Conservation (phyloP, 1,140 invertebrate genomes). For the Drosophila novamexicana region DNA sequence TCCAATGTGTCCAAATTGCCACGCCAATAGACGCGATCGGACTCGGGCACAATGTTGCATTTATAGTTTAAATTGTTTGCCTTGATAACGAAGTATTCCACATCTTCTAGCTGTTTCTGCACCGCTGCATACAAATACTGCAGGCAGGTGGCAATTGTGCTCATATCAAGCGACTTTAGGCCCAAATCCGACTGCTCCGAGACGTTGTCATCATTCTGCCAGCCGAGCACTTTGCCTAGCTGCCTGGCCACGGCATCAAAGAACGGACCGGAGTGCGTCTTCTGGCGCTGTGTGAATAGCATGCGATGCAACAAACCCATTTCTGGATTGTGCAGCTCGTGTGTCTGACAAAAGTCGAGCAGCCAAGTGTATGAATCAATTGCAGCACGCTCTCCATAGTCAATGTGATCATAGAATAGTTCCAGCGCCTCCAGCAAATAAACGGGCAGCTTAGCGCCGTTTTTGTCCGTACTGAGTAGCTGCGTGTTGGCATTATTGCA, state of each 20-base stretch:
- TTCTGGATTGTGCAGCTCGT: conserved; percentile 55
- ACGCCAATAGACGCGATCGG: conserved; percentile 68
- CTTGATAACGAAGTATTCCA: conserved; percentile 77
- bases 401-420: conserved; percentile 69
- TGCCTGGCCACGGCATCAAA: conserved; percentile 69
- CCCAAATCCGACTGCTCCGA: conserved; percentile 32
- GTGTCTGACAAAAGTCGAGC: conserved; percentile 65
- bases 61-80: conserved; percentile 76
- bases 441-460: conserved; percentile 44
- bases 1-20: conserved; percentile 65
- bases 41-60: conserved; percentile 69
- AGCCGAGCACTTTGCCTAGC: conserved; percentile 58
- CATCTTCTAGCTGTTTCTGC: conserved; percentile 75
- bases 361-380: conserved; percentile 75
- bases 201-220: conserved; percentile 43
- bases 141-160: conserved; percentile 62
- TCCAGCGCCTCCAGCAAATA: conserved; percentile 67
- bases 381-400: conserved; percentile 48
- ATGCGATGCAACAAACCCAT: conserved; percentile 69
- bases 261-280: conserved; percentile 74
- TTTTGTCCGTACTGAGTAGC: conserved; percentile 42
- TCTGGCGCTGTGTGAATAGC: conserved; percentile 73
- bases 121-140: conserved; percentile 64
- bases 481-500: conserved; percentile 22
- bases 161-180: conserved; percentile 60